Evolutionary conservation across 2,888 invertebrate genomes (phyloP), one percentile per base, ranked within the genome.

Genomic region (Apoda limacodes): DNA sequence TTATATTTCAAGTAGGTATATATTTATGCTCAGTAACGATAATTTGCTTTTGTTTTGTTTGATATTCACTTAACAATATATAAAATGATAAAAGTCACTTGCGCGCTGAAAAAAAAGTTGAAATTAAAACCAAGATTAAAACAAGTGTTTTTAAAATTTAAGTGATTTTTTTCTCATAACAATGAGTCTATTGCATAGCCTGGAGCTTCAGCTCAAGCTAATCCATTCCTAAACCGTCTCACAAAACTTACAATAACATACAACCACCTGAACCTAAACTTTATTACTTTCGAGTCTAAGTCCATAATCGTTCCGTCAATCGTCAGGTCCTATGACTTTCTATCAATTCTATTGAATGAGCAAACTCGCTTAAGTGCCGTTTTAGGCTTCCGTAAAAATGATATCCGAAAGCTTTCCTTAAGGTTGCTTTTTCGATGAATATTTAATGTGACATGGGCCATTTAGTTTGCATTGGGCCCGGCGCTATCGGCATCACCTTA

Each of bases 401-500:
- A 40, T 29, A 13, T 10, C 5, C 6, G 14, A n/a, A n/a, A n/a
- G n/a, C 20, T 36, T 33, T 25, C 28, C 30, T 36, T 64, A 69
- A 55, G 56, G 64, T 51, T 42, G 41, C 34, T 40, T 54, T 63
- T 67, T 25, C 45, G 37, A 40, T 47, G 40, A 27, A 37, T 13
- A 29, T 15, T 10, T 22, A 13, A 13, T 26, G 45, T 34, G 44
- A 46, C 46, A 48, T 72, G 49, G 54, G 43, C 58, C 51, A 68
- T 71, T 51, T 45, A 46, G 26, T 43, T 38, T 43, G 56, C 42
- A 50, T 44, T 42, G 50, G 45, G 53, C 52, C 64, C 70, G 78
- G 78, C 78, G 78, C 78, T 80, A 78, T 80, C 78, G 71, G 75
- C 76, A 80, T 80, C 78, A 80, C 80, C 76, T 78, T 80, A 80